A percentile compares a stretch with the other conserved stretches of the same genome.
Conservation (phyloP, 2,888 invertebrate genomes). For the Dynastes tityus region DNA sequence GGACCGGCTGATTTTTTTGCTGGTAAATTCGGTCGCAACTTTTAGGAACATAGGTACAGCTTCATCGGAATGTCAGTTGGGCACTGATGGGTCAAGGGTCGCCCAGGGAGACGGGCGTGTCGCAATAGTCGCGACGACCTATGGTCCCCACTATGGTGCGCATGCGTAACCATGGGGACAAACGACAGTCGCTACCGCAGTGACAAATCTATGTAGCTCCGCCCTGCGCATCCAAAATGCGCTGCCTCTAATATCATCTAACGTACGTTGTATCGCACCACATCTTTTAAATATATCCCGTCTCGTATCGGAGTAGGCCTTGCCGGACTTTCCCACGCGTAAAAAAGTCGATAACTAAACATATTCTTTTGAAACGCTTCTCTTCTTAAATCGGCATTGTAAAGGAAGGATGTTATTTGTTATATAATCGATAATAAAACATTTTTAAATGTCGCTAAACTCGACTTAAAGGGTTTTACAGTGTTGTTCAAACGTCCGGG, state of each 20-base stretch:
- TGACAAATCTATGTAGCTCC: conserved; percentile 68
- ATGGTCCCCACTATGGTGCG: conserved; percentile 68
- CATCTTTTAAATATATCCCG: conserved; percentile 27
- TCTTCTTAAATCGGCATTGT: background rate
- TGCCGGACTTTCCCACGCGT: conserved; percentile 27
- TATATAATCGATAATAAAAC: conserved; percentile 8
- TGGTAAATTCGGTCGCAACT: conserved; percentile 18
- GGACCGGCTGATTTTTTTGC: conserved; percentile 28
- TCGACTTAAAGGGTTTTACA: background rate
- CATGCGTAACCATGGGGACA: conserved; percentile 68
- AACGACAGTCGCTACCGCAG: conserved; percentile 69
- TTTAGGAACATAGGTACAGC: conserved; percentile 41
- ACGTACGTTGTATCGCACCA: conserved; percentile 30
- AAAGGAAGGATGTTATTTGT: conserved; percentile 6
- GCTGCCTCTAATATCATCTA: conserved; percentile 55
- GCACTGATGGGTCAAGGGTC: conserved; percentile 70
- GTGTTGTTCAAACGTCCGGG: background rate
- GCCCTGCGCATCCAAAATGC: conserved; percentile 63
- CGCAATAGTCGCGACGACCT: conserved; percentile 69
- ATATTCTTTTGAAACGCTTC: background rate
- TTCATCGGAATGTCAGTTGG: conserved; percentile 62
- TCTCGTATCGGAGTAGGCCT: background rate
- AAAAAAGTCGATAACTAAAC: conserved; percentile 28
- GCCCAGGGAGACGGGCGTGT: conserved; percentile 69
- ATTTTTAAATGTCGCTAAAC: too few species aligned